Conservation (phyloP, 1,140 invertebrate species). For the Caenorhabditis tropicalis region DNA sequence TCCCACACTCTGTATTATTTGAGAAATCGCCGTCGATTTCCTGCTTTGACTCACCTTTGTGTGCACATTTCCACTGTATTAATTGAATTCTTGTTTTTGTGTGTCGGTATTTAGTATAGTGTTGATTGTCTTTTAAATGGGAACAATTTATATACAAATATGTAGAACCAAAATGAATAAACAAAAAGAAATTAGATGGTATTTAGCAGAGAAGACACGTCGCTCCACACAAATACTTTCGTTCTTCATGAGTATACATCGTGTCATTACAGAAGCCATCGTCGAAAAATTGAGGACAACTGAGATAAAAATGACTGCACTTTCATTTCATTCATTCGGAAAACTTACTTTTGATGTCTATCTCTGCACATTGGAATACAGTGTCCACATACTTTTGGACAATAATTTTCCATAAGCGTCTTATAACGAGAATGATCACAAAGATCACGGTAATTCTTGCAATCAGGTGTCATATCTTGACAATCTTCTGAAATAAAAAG, state of each 20-base stretch:
- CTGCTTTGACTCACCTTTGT: neutral
- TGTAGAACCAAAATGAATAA: neutral
- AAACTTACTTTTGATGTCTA: slow-evolving; percentile 53
- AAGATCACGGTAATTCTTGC: slow-evolving; percentile 31
- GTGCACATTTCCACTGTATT: slow-evolving; percentile 8
- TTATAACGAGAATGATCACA: slow-evolving; percentile 34
- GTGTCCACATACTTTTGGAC: slow-evolving; percentile 47
- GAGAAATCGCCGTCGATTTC: neutral
- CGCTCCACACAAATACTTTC: slow-evolving; percentile 50
- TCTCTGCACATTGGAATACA: slow-evolving; percentile 55
- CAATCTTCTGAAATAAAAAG: slow-evolving; percentile 40
- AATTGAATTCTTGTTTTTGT: slow-evolving; percentile 24
- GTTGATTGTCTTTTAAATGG: neutral
- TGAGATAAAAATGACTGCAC: neutral
- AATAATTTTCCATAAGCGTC: slow-evolving; percentile 39
- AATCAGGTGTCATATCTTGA: slow-evolving; percentile 49
- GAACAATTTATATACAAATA: slow-evolving; percentile 41
- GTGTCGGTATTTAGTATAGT: too few species aligned
- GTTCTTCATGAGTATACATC: slow-evolving; percentile 48
- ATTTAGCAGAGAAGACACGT: slow-evolving; percentile 49
- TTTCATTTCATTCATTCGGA: too few species aligned
- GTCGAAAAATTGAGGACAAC: slow-evolving; percentile 47
- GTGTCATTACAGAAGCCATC: slow-evolving; percentile 52
- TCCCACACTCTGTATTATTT: neutral
- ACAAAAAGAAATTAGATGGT: too few species aligned